Conservation (phyloP, 2,888 invertebrate species). For the Tillus elongatus region DNA sequence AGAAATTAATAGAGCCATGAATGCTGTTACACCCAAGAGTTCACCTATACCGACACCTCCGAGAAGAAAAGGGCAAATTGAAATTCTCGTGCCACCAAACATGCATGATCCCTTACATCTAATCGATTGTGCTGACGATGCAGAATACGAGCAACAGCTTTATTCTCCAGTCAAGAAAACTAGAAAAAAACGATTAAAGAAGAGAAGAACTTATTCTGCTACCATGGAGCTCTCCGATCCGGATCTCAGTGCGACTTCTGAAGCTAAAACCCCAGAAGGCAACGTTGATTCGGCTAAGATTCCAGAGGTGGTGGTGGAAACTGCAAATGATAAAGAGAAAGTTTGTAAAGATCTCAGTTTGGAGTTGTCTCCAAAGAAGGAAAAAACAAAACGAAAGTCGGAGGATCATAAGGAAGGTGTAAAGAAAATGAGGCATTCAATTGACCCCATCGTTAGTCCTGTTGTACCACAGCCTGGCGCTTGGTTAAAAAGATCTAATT, state of each 20-base stretch:
- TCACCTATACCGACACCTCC: conserved; percentile 84
- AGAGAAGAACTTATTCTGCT: conserved; percentile 48
- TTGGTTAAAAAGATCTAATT: conserved; percentile 55
- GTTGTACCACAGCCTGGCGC: conserved; percentile 84
- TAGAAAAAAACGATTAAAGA: conserved; percentile 56
- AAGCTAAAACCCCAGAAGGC: conserved; percentile 42
- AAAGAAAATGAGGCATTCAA: conserved; percentile 56
- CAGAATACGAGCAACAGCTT: conserved; percentile 71
- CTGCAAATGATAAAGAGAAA: conserved; percentile 22
- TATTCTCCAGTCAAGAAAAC: conserved; percentile 58
- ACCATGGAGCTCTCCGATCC: conserved; percentile 25
- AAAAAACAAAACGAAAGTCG: conserved; percentile 50
- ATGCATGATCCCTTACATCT: conserved; percentile 87
- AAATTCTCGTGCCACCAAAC: conserved; percentile 84
- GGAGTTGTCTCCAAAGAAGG: conserved; percentile 39
- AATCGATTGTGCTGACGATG: conserved; percentile 67
- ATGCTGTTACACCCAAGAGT: conserved; percentile 85
- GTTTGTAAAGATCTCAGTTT: conserved; percentile 26
- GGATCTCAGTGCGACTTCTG: conserved; percentile 43
- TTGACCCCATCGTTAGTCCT: conserved; percentile 87
- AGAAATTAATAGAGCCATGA: conserved; percentile 67
- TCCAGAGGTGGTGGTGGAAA: conserved; percentile 29
- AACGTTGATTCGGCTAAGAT: conserved; percentile 39
- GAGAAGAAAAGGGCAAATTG: conserved; percentile 68
- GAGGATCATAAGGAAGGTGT: conserved; percentile 47